phyloP scores from a whole-genome alignment of 2,888 invertebrate species.

The Xanthorhoe spadicearia region DNA sequence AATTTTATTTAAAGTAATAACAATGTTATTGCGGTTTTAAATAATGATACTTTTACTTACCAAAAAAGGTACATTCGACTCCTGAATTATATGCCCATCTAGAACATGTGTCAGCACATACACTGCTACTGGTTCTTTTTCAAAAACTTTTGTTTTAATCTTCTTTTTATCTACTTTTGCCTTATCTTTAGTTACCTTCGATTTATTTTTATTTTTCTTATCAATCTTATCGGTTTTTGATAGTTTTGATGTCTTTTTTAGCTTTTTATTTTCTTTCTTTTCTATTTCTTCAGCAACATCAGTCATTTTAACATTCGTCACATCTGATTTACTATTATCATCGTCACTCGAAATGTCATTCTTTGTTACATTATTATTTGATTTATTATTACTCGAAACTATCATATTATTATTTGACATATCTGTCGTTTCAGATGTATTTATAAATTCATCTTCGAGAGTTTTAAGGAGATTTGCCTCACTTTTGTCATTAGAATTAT shows the following conservation, averaged over 20 bases:
- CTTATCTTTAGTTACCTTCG: neutral
- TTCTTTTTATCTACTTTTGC: neutral
- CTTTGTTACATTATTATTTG: no score
- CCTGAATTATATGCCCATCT: conserved; percentile 78
- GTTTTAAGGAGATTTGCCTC: neutral
- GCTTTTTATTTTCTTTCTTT: neutral
- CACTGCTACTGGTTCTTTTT: conserved; percentile 47
- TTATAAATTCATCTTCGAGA: neutral
- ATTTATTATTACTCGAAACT: neutral
- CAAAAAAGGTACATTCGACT: conserved; percentile 76
- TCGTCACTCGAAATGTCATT: no score
- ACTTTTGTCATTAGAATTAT: neutral
- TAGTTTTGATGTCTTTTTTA: neutral
- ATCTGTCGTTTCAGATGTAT: neutral
- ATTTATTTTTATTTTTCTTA: neutral
- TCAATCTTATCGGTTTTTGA: neutral
- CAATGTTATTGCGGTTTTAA: no score
- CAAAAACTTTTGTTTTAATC: no score
- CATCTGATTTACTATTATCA: neutral
- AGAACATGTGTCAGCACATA: conserved; percentile 71
- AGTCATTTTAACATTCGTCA: neutral
- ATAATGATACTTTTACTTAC: conserved; percentile 57
- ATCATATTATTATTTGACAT: neutral
- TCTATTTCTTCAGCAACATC: neutral
- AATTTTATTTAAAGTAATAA: no score